A percentile compares a stretch with the other conserved stretches of the same genome.
These are phyloP conservation scores for Troilus luridus DNA, from an alignment of 2,888 invertebrate species.

Conservation along the genomic window DNA sequence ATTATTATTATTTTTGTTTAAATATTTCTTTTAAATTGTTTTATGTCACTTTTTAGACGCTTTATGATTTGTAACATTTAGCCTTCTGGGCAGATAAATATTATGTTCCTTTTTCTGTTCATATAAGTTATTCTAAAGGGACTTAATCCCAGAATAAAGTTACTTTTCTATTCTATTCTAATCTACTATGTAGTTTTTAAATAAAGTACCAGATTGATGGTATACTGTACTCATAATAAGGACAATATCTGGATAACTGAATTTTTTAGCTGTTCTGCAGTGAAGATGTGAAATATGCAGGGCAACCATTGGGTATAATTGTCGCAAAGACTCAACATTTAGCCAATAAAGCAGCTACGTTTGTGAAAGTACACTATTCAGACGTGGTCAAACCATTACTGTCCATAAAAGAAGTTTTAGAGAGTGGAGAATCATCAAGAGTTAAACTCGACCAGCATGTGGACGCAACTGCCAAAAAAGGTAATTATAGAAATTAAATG, in stretches of 20 bases:
- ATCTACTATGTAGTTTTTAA: not conserved
- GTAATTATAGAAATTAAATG: conserved; percentile 6
- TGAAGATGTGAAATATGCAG: conserved; percentile 74
- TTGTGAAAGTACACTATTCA: conserved; percentile 74
- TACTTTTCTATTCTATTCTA: too few species aligned
- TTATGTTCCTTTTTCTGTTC: too few species aligned
- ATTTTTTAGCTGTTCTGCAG: conserved; percentile 65
- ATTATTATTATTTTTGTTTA: too few species aligned
- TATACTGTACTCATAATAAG: not conserved
- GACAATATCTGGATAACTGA: not conserved
- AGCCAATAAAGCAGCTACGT: conserved; percentile 74
- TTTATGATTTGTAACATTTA: too few species aligned
- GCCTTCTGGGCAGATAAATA: too few species aligned
- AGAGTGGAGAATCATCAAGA: conserved; percentile 63
- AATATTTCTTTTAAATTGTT: too few species aligned
- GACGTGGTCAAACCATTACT: conserved; percentile 67
- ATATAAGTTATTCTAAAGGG: too few species aligned
- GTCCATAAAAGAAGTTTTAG: conserved; percentile 64
- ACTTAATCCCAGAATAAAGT: too few species aligned
- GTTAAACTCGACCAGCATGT: conserved; percentile 44
- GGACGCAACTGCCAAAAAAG: conserved; percentile 33
- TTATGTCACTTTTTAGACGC: too few species aligned
- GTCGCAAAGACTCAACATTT: conserved; percentile 76
- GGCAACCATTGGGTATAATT: conserved; percentile 83
- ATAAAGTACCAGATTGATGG: not conserved